Evolutionary conservation across 2,113 vertebrate genomes (phyloP).

Genomic region (Nesoenas mayeri): DNA sequence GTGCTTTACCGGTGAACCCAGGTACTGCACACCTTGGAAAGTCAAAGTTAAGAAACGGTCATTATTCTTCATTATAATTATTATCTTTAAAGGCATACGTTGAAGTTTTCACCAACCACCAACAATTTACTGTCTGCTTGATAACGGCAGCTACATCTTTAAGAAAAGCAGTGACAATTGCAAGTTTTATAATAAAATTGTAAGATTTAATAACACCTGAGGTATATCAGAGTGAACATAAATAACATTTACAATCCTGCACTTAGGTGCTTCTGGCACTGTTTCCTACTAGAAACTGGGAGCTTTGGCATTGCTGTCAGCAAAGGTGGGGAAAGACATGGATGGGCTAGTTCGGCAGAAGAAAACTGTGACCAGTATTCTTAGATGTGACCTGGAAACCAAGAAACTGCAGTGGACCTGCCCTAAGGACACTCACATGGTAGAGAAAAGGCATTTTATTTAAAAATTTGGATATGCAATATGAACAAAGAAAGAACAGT

Average conservation of each 20-base stretch:
- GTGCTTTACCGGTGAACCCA: no score
- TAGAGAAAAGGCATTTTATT: not conserved
- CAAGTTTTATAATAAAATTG: not conserved
- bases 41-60: not conserved
- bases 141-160: not conserved
- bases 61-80: not conserved
- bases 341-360: not conserved
- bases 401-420: not conserved
- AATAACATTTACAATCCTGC: not conserved
- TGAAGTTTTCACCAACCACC: not conserved
- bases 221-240: not conserved
- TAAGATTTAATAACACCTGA: not conserved
- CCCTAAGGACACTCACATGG: not conserved
- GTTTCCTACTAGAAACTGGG: not conserved
- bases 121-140: not conserved
- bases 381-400: not conserved
- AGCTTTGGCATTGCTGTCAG: not conserved
- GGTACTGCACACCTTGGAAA: not conserved
- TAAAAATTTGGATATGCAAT: not conserved
- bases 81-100: fast-evolving
- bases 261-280: not conserved
- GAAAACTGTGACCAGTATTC: not conserved
- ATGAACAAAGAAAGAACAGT: not conserved
- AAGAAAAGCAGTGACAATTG: not conserved
- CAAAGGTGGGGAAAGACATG: not conserved